These are phyloP conservation scores for Lepidostoma basale DNA, from an alignment of 1,140 invertebrate genomes.

Conservation along the genomic window DNA sequence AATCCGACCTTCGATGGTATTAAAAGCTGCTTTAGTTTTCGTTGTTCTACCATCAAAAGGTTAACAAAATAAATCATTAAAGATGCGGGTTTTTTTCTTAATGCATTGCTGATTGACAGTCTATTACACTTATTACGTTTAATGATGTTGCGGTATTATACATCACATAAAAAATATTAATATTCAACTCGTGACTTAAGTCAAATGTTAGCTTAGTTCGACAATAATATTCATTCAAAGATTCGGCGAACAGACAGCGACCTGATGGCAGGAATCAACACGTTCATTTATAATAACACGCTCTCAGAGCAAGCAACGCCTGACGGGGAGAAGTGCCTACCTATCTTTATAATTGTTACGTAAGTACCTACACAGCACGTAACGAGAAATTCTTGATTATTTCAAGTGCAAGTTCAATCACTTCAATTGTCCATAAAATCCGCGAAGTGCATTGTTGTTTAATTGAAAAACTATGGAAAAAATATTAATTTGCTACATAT, in stretches of 20 bases:
- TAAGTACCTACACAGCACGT: too few relatives aligned
- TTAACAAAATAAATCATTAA: slow-evolving; percentile 38
- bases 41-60: slow-evolving; percentile 25
- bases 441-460: too few relatives aligned
- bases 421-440: too few relatives aligned
- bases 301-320: too few relatives aligned
- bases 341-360: too few relatives aligned
- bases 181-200: slow-evolving; percentile 1
- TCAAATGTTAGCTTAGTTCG: slow-evolving; percentile 4
- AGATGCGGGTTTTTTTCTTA: slow-evolving; percentile 13
- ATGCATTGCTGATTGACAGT: slow-evolving; percentile 42
- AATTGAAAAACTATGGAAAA: too few relatives aligned
- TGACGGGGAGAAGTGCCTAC: too few relatives aligned
- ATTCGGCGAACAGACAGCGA: neutral
- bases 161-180: slow-evolving; percentile 4
- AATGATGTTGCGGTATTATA: slow-evolving; percentile 37
- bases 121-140: slow-evolving; percentile 41
- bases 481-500: too few relatives aligned
- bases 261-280: neutral
- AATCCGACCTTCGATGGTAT: slow-evolving; percentile 15
- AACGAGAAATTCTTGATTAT: too few relatives aligned
- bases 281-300: neutral
- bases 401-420: too few relatives aligned
- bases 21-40: neutral
- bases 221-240: slow-evolving; percentile 10